Percentiles rank a stretch among this genome's conserved stretches.
Conservation (phyloP, 2,888 invertebrate genomes). For the Myopa testacea region DNA sequence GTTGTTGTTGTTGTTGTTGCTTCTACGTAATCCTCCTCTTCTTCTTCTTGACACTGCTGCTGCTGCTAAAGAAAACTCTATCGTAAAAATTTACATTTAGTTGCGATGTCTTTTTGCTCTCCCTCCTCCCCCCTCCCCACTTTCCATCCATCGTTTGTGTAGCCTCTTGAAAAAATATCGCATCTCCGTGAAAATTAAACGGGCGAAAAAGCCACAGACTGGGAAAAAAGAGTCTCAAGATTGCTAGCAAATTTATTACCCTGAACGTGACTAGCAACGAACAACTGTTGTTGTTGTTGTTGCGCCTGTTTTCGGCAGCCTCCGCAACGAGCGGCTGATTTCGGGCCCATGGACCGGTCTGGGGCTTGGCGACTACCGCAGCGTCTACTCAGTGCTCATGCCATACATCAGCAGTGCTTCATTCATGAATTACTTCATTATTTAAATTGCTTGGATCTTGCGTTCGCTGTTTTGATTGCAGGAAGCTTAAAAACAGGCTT, state of each 20-base stretch:
- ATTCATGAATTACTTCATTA: constrained; percentile 41
- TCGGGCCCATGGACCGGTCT: neutral
- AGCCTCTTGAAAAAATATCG: neutral
- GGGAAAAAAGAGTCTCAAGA: neutral
- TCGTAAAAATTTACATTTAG: neutral
- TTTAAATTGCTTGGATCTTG: no score
- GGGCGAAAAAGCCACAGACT: no score
- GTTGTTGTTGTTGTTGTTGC: neutral
- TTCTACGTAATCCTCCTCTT: neutral
- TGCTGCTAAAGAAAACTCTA: neutral
- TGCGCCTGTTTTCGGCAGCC: constrained; percentile 23
- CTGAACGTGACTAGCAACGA: constrained; percentile 34
- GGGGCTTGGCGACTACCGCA: no score
- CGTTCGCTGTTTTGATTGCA: no score
- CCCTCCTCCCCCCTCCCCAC: neutral
- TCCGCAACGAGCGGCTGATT: constrained; percentile 25
- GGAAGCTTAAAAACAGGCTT: no score
- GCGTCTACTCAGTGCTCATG: neutral
- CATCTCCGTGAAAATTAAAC: no score
- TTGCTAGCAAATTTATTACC: constrained; percentile 51
- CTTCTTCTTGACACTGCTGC: neutral
- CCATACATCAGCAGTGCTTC: constrained; percentile 33
- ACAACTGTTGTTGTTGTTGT: neutral
- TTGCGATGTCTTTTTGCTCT: neutral
- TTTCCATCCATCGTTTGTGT: neutral